Evolutionary conservation across 2,113 vertebrate species (phyloP), one percentile per base, ranked within the genome.

Genomic region (Ictalurus punctatus): DNA sequence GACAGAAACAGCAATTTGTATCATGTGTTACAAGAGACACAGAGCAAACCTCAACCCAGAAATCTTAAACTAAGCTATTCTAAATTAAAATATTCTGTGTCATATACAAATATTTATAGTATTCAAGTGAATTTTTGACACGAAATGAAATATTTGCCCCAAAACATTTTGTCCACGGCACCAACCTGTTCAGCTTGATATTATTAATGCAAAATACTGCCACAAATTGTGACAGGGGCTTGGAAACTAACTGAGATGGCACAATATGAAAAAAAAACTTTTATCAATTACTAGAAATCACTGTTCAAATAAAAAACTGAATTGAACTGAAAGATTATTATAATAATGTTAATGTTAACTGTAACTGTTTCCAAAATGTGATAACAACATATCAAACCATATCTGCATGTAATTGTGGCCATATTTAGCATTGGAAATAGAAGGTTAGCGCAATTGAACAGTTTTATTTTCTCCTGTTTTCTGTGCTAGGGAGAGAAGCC

Each of bases 381-480:
- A 27, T 25, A 48, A 48, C 40, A 78, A 34, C 12, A 27, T 27
- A 78, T 48, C 44, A 52, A 52, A 74, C 34, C 74, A 52, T 52
- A 52, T 52, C 12, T 52, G 23, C 44, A 52, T 52, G 25, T 79
- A 79, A 79, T 85, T 14, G 9, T 58, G 10, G 34, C 6, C 25
- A 84, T 48, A 69, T 81, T 84, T 76, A 88, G 23, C 34, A 40
- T 5, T 63, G 37, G 5, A 83, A 58, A 83, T 37, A 56, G 30
- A 17, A 17, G 80, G 27, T 74, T 73, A 76, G 10, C 7, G 10
- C 4, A 0, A 67, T 21, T n/a, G 14, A 40, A 65, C 25, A 48
- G 17, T 61, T 34, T 61, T 76, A 37, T 88, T 84, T 84, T 40
- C n/a, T 88, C n/a, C 69, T 65, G 54, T 56, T 82, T 87, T 82